Conservation (phyloP, 2,113 vertebrate genomes). For the Leucoraja erinaceus region DNA sequence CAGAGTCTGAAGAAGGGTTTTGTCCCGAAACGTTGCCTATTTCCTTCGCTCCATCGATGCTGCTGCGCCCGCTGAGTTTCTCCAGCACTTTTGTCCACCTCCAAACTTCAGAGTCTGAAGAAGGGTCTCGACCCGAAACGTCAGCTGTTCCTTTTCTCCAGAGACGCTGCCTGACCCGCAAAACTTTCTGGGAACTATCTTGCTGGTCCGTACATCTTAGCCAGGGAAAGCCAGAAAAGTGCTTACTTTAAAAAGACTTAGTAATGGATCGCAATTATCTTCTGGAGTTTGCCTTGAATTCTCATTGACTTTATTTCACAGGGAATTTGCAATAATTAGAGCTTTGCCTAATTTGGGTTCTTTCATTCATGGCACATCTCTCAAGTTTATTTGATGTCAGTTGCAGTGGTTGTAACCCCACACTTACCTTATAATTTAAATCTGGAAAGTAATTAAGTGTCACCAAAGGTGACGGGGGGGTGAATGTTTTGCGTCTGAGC, state of each 20-base stretch:
- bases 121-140: too few relatives aligned
- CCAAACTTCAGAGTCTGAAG: too few relatives aligned
- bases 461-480: not conserved
- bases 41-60: too few relatives aligned
- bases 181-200: not conserved
- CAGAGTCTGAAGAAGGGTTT: too few relatives aligned
- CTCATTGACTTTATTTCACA: constrained; percentile 16
- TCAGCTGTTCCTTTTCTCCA: too few relatives aligned
- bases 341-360: not conserved
- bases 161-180: too few relatives aligned
- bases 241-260: not conserved
- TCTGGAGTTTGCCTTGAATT: not conserved
- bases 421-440: constrained; percentile 15
- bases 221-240: not conserved
- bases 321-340: constrained; percentile 16
- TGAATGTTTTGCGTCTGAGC: constrained; percentile 4
- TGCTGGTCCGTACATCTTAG: not conserved
- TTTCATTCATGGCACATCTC: not conserved
- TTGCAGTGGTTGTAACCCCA: not conserved
- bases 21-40: too few relatives aligned
- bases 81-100: too few relatives aligned
- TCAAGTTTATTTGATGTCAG: constrained; percentile 23
- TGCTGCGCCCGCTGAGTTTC: too few relatives aligned
- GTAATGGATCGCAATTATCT: not conserved
- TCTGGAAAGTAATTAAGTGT: constrained; percentile 2